Evolutionary conservation across 2,888 invertebrate genomes (phyloP), one percentile per base, ranked within the genome.

Genomic region (Podotricha telesiphe): DNA sequence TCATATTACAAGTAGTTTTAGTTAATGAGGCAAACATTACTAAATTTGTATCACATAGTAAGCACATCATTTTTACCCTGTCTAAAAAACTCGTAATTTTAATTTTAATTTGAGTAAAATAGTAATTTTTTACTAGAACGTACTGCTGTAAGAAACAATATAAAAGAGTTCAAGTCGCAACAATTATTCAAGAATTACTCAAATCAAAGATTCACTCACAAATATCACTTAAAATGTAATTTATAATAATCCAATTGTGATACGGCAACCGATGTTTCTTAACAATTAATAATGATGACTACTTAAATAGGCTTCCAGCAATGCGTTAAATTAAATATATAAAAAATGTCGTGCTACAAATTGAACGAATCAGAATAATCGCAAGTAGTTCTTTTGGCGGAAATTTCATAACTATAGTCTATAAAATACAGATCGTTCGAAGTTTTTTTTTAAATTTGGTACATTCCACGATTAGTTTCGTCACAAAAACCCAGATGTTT

Each of bases 401-500:
- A 40, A 20, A 58, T 58, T 40, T 40, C n/a, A 42, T 42, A 58
- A 42, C 20, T 37, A 5, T 6, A 5, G 11, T 7, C 15, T 58
- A 20, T n/a, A 15, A 17, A 19, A 19, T 40, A 8, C 13, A 11
- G 37, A 34, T n/a, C n/a, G n/a, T n/a, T 50, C 13, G 34, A 37
- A 48, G 4, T 53, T 22, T 56, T 37, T 68, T 64, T 66, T 40
- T 6, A 40, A 37, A 40, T 73, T 61, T 37, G 45, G 48, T 64
- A 61, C 77, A 78, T 77, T 77, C 74, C 75, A 67, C 65, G 73
- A 74, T 79, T 77, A 79, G 65, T 75, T 76, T 76, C 74, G 71
- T 73, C 56, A 74, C 70, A 42, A 76, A 78, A 80, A 77, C 79
- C 78, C 81, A 78, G 76, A 74, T 76, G 77, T 82, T 83, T 88